Conservation (phyloP, 2,797 vertebrate genomes). For the Austrolebias charrua region DNA sequence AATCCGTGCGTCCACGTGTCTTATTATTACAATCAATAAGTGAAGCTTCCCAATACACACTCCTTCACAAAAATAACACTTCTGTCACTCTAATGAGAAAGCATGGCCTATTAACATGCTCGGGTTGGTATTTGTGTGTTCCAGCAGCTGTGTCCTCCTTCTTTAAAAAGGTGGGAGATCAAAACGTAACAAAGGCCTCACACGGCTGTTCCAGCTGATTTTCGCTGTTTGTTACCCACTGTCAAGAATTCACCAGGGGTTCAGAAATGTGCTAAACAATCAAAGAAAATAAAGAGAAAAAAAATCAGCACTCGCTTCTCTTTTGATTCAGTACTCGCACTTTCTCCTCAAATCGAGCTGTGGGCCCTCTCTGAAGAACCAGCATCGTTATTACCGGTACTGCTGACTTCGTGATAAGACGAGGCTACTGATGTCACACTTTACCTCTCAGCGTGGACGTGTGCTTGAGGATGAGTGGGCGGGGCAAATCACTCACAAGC, state of each 20-base stretch:
- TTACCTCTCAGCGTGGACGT: constrained; percentile 8
- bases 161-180: constrained; percentile 52
- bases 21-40: constrained; percentile 83
- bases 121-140: constrained; percentile 23
- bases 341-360: constrained; percentile 42
- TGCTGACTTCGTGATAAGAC: constrained; percentile 73
- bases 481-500: constrained; percentile 27
- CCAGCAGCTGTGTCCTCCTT: constrained; percentile 54
- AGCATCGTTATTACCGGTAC: constrained; percentile 57
- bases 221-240: constrained; percentile 13
- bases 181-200: constrained; percentile 65
- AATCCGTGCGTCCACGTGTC: constrained; percentile 78
- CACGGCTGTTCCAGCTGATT: constrained; percentile 31
- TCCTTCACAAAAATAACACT: constrained; percentile 48
- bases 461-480: constrained; percentile 30
- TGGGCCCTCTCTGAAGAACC: constrained; percentile 70
- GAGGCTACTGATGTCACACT: constrained; percentile 39
- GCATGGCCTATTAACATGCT: constrained; percentile 60
- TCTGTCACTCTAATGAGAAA: constrained; percentile 72
- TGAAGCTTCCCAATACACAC: constrained; percentile 47
- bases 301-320: constrained; percentile 29
- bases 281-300: constrained; percentile 6
- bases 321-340: constrained; percentile 32
- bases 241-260: constrained; percentile 49
- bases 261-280: constrained; percentile 54